These are phyloP conservation scores for Galeopterus variegatus DNA, from an alignment of 2,113 vertebrate genomes.

Conservation along the genomic window DNA sequence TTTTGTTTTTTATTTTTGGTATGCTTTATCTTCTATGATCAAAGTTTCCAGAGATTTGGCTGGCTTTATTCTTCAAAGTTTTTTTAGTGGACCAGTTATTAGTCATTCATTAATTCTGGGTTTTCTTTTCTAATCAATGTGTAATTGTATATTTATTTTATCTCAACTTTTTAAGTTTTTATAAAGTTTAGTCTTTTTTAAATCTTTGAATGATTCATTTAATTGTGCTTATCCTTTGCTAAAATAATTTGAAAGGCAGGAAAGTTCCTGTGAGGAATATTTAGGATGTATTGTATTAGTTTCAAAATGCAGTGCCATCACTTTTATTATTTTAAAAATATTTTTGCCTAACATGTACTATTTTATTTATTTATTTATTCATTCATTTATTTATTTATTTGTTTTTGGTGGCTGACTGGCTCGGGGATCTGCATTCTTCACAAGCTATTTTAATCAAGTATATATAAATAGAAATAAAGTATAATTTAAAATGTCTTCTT, in stretches of 20 bases:
- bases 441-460: neutral
- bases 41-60: neutral
- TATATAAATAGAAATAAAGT: neutral
- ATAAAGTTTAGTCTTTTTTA: neutral
- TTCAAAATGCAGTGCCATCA: neutral
- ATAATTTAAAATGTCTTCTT: neutral
- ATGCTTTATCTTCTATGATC: neutral
- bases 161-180: neutral
- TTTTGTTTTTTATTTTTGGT: neutral
- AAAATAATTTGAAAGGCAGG: neutral
- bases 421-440: too few species aligned
- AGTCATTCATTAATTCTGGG: neutral
- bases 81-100: neutral
- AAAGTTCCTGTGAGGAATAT: neutral
- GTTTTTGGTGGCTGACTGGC: too few species aligned
- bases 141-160: neutral
- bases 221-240: neutral
- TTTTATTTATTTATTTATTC: neutral
- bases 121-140: neutral
- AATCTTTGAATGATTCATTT: neutral
- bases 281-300: neutral
- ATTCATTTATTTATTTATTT: too few species aligned
- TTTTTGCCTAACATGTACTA: neutral
- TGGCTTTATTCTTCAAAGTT: slow-evolving; percentile 1
- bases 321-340: neutral